Evolutionary conservation across 1,140 invertebrate genomes (phyloP), one percentile per base, ranked within the genome.

Genomic region (Pseudomyrmex gracilis): DNA sequence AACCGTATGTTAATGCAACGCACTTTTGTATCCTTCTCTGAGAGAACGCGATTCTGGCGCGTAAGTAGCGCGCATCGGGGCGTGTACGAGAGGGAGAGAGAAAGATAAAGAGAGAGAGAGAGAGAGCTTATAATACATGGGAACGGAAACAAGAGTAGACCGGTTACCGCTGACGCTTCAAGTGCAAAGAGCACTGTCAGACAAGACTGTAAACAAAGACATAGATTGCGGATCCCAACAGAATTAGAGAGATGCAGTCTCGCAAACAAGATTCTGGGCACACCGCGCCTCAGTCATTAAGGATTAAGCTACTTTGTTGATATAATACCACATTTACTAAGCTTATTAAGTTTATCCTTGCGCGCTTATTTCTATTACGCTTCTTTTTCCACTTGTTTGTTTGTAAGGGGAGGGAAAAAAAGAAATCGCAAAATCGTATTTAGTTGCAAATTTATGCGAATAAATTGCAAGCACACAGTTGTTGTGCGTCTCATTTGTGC

Each of bases 191-290:
- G 60, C 61, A 43, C 63, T 43, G 61, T 67, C 47, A 64, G 61
- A 67, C 73, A 77, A 77, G 61, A 77, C 24, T 47, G 61, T 77
- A 77, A 77, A 77, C 61, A 77, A 77, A 77, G 73, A 67, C 60
- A 55, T 66, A 67, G 58, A 66, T 66, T 77, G 61, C 24, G 61
- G 24, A 66, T 43, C 24, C 73, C 45, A 24, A 15, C 47, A 43
- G n/a, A 64, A 49, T 76, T 66, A 63, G 73, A 76, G 73, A 66
- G 49, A 76, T 66, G 17, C 24, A 77, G n/a, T 77, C 49, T 51
- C 61, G 64, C 53, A 77, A 77, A 77, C 51, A 24, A 67, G 73
- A 77, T 73, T 45, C 60, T 43, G 45, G 49, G 20, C 60, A 17
- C 20, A 12, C 22, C 53, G 68, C 68, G 53, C 24, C 43, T 66